Base-by-base conservation (phyloP, 2,113 vertebrate genomes). In the Oncorhynchus keta region DNA sequence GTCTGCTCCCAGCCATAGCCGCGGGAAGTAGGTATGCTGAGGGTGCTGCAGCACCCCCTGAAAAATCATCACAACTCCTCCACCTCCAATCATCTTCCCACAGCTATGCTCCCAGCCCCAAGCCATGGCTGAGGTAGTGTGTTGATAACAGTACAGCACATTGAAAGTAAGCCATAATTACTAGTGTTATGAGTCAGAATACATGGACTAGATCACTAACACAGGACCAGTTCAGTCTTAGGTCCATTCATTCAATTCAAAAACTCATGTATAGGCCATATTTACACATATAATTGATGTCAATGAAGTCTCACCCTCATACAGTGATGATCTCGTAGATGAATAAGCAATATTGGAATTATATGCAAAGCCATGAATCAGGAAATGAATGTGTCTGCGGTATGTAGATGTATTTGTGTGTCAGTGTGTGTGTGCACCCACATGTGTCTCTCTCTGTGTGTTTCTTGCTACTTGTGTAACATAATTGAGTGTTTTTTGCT, bases 81-180 rank as follows among this genome's bases (percentile, higher is more conserved):
- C 39, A 45, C 39, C 39, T 9, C 39, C 39, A 45, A 45, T 3
- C 39, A 45, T 45, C 39, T 45, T 45, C 39, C 39, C 39, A 45
- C 39, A 2, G 39, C 39, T 9, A 11, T 45, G 39, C 16, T 20
- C 39, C 39, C 39, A 45, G 39, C 39, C 39, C 39, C 55, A 57
- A 57, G 16, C 4, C 55, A 57, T 5, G 16, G 55, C 55, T 57
- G 3, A 65, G 11, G 5, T 8, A 39, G 18, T 39, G 30, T 70
- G n/a, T 8, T n/a, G 68, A 24, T 6, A 35, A 35, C 32, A 35
- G 32, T 35, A 6, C 32, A 35, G 32, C 65, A 11, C 13, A 26
- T 14, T 30, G 7, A 13, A 67, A 8, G 11, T 67, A 67, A 81
- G 72, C 85, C 75, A 80, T 76, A 81, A 32, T 20, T 9, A 24